A percentile compares a stretch with the other conserved stretches of the same genome.
These are phyloP conservation scores for Tipula unca DNA, from an alignment of 2,888 invertebrate genomes.

Conservation along the genomic window DNA sequence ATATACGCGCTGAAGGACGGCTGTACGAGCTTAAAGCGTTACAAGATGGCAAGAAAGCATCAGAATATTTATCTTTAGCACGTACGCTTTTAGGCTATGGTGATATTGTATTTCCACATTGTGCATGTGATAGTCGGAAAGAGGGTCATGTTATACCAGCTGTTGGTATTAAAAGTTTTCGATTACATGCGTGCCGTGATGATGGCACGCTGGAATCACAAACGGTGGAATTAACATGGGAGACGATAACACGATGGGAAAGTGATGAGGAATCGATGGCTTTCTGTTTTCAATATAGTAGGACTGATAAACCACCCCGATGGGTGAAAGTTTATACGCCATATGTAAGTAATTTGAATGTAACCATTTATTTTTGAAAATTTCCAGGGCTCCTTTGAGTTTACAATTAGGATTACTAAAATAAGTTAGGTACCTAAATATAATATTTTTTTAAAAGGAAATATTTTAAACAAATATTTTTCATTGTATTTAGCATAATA, in stretches of 20 bases:
- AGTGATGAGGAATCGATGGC: slow-evolving; percentile 89
- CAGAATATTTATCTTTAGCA: slow-evolving; percentile 78
- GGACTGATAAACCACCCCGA: slow-evolving; percentile 68
- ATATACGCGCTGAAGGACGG: slow-evolving; percentile 80
- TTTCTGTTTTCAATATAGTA: slow-evolving; percentile 78
- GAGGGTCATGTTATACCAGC: slow-evolving; percentile 76
- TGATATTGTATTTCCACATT: slow-evolving; percentile 88
- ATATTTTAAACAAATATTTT: no score
- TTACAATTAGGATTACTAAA: no score
- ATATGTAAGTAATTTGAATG: slow-evolving; percentile 57
- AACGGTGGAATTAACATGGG: slow-evolving; percentile 78
- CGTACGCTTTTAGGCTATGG: slow-evolving; percentile 87
- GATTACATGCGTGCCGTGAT: slow-evolving; percentile 75
- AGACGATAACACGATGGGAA: slow-evolving; percentile 73
- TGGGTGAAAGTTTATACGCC: slow-evolving; percentile 82
- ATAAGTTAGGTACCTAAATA: no score
- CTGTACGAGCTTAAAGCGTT: slow-evolving; percentile 94
- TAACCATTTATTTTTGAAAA: no score
- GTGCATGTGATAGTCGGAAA: slow-evolving; percentile 83
- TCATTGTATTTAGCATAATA: no score
- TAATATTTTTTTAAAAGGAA: no score
- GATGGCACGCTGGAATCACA: slow-evolving; percentile 71
- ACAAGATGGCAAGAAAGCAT: slow-evolving; percentile 79
- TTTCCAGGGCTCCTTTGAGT: no score
- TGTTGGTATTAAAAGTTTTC: slow-evolving; percentile 58